Evolutionary conservation across 2,113 vertebrate genomes (phyloP).

Genomic region (Nesoenas mayeri): DNA sequence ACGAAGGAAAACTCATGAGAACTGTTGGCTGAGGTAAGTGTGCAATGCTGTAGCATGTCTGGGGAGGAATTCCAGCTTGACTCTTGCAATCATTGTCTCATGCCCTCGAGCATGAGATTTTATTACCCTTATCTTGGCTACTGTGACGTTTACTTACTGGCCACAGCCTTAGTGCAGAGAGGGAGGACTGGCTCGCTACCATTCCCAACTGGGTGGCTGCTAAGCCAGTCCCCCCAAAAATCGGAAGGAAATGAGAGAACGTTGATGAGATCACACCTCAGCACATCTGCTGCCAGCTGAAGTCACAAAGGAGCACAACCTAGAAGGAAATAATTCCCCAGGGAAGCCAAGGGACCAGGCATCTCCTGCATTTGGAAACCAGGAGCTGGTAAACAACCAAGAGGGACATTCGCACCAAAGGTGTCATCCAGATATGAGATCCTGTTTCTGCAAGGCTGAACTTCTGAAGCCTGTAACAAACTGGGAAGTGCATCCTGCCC

Average conservation of each 20-base stretch:
- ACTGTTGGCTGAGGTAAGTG: neutral
- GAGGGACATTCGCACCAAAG: neutral
- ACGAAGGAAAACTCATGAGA: neutral
- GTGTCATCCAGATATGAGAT: neutral
- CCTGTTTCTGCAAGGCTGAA: neutral
- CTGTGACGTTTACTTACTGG: neutral
- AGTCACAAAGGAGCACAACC: neutral
- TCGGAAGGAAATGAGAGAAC: neutral
- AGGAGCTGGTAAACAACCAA: neutral
- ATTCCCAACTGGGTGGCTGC: neutral
- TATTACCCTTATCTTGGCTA: constrained; percentile 31
- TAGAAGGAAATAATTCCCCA: neutral
- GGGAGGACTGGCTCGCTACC: neutral
- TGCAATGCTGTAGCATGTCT: neutral
- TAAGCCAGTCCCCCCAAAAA: neutral
- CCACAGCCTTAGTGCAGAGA: neutral
- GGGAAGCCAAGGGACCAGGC: neutral
- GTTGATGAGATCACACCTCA: neutral
- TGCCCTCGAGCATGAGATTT: constrained; percentile 5
- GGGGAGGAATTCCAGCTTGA: constrained; percentile 17
- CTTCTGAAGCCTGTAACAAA: neutral
- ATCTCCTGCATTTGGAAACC: neutral
- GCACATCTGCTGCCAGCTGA: neutral
- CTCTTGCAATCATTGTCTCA: neutral
- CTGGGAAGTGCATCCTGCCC: neutral